Conservation (phyloP, 2,888 invertebrate species). For the Listrodromus nycthemerus region DNA sequence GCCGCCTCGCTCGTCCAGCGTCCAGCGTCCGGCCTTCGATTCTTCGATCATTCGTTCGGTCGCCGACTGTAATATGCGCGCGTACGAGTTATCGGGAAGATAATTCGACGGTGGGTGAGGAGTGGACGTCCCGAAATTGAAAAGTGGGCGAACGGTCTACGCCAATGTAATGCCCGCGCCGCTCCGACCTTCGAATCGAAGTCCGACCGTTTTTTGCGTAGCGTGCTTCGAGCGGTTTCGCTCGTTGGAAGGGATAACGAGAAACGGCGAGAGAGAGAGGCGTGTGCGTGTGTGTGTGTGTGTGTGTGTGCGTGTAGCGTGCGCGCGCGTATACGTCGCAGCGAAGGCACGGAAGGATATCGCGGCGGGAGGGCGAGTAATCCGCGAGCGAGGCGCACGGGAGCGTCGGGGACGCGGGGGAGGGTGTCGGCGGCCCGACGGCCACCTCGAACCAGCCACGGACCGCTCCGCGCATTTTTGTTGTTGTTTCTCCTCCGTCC, state of each 20-base stretch:
- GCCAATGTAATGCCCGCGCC: conserved; percentile 79
- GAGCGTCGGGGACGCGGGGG: conserved; percentile 33
- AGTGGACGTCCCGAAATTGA: conserved; percentile 25
- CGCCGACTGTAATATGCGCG: too few species aligned
- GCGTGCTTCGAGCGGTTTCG: conserved; percentile 57
- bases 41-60: too few species aligned
- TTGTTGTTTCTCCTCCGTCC: conserved; percentile 18
- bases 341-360: conserved; percentile 48
- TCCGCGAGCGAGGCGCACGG: conserved; percentile 44
- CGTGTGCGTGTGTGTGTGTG: conserved; percentile 24
- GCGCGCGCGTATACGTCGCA: conserved; percentile 50
- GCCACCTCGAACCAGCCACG: conserved; percentile 56
- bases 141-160: conserved; percentile 70
- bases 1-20: too few species aligned
- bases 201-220: conserved; percentile 81
- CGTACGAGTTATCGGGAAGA: background rate
- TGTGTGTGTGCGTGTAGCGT: conserved; percentile 40
- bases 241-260: conserved; percentile 54
- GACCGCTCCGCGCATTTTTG: conserved; percentile 3
- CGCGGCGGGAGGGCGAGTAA: conserved; percentile 54
- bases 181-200: conserved; percentile 81
- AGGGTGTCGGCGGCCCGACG: conserved; percentile 48
- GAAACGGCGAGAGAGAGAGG: conserved; percentile 54
- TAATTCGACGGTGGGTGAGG: background rate
- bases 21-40: too few species aligned